Evolutionary conservation across 2,113 vertebrate species (phyloP).

Genomic region (Plestiodon gilberti): DNA sequence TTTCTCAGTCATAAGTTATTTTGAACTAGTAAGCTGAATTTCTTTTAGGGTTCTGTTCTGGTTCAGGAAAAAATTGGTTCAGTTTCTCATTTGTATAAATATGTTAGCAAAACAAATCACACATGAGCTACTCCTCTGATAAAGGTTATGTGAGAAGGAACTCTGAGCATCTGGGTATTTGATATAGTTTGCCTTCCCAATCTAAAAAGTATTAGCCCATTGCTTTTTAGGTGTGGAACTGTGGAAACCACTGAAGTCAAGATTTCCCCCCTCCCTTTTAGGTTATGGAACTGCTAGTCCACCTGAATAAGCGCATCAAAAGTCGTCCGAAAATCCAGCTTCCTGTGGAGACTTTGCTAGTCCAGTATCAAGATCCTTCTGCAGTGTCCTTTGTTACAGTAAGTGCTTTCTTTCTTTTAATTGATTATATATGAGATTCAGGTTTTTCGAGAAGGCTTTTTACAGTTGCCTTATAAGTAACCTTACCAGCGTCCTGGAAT

Average conservation of each 20-base stretch:
- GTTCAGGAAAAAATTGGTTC: background rate
- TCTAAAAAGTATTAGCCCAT: background rate
- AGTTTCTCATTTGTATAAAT: background rate
- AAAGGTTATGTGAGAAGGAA: background rate
- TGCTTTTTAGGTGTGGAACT: background rate
- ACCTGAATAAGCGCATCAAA: conserved; percentile 97
- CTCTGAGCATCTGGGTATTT: background rate
- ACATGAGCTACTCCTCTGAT: too few species aligned
- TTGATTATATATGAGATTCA: background rate
- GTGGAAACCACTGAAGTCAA: background rate
- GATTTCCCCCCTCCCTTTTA: conserved; percentile 56
- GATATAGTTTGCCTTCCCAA: background rate
- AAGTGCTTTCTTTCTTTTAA: conserved; percentile 55
- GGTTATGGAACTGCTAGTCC: conserved; percentile 98
- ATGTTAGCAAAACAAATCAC: background rate
- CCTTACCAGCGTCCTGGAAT: too few species aligned
- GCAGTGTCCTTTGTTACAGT: conserved; percentile 98
- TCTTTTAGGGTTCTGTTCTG: background rate
- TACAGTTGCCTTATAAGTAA: conserved; percentile 18
- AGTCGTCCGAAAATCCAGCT: conserved; percentile 96
- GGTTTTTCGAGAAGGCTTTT: background rate
- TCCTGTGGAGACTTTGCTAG: conserved; percentile 94
- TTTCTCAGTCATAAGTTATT: background rate
- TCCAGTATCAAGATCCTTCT: conserved; percentile 97
- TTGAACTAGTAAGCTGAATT: background rate